A percentile compares a stretch with the other conserved stretches of the same genome.
Evolutionary conservation across 2,888 invertebrate genomes (phyloP).

Genomic region (Machimus rusticus): DNA sequence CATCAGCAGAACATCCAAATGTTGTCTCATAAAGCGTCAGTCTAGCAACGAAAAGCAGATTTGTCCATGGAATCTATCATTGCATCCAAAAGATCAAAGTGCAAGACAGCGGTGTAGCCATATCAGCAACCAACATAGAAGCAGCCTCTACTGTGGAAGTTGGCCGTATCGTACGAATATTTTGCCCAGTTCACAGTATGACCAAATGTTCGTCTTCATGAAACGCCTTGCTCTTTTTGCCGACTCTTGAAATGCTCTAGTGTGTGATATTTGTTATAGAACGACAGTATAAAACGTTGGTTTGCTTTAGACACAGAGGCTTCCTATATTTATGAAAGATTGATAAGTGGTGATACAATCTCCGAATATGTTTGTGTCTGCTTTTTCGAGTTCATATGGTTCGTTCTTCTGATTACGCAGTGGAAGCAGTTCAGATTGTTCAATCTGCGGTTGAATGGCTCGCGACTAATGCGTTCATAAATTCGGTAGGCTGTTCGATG

Average conservation of each 20-base stretch:
- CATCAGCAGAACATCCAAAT: neutral
- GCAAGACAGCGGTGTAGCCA: neutral
- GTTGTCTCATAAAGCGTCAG: neutral
- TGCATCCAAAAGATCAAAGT: neutral
- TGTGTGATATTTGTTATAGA: neutral
- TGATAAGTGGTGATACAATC: neutral
- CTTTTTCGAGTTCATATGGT: neutral
- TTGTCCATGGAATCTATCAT: neutral
- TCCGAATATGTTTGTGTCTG: neutral
- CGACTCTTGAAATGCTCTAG: neutral
- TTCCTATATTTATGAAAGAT: neutral
- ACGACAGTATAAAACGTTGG: neutral
- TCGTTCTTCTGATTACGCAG: neutral
- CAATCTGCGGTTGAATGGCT: neutral
- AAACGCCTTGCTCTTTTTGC: neutral
- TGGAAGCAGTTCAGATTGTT: conserved; percentile 16
- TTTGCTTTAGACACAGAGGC: neutral
- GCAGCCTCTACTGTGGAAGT: neutral
- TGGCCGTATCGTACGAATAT: neutral
- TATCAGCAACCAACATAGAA: neutral
- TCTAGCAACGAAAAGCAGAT: neutral
- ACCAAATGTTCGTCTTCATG: neutral
- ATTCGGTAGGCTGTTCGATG: neutral
- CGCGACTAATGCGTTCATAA: neutral
- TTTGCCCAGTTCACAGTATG: neutral